phyloP scores from a whole-genome alignment of 2,888 invertebrate genomes.

The Oithona nana region DNA sequence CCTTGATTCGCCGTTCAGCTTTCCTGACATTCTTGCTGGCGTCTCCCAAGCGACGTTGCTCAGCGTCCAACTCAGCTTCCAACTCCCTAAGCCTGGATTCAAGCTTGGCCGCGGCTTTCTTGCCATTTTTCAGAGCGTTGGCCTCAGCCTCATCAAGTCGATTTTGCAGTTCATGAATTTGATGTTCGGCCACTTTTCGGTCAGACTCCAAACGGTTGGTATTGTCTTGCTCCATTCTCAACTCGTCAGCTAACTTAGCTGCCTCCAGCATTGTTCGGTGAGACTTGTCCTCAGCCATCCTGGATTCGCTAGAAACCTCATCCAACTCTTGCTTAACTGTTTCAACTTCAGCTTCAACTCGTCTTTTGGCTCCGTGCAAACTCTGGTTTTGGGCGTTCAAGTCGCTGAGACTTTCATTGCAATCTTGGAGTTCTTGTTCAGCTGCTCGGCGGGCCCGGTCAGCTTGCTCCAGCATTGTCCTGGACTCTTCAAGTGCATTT shows the following conservation, averaged over 20 bases:
- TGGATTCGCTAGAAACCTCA: constrained; percentile 93
- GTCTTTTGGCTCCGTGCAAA: constrained; percentile 92
- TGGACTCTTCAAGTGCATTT: constrained; percentile 36
- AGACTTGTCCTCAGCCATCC: constrained; percentile 95
- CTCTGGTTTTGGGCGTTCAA: constrained; percentile 81
- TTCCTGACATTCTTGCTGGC: constrained; percentile 97
- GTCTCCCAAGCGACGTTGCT: constrained; percentile 96
- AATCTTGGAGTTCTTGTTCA: constrained; percentile 90
- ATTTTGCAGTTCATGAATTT: constrained; percentile 88
- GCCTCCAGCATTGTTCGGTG: constrained; percentile 98
- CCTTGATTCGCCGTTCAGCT: constrained; percentile 91
- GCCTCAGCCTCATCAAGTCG: constrained; percentile 84
- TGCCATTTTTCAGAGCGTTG: constrained; percentile 94
- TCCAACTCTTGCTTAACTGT: constrained; percentile 50
- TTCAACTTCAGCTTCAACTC: constrained; percentile 91
- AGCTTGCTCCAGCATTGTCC: constrained; percentile 32
- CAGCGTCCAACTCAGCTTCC: constrained; percentile 91
- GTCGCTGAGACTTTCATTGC: constrained; percentile 95
- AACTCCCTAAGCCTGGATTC: constrained; percentile 89
- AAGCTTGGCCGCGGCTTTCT: constrained; percentile 95
- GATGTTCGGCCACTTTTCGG: constrained; percentile 88
- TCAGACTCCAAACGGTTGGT: constrained; percentile 94
- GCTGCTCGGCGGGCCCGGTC: constrained; percentile 28
- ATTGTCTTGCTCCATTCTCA: constrained; percentile 97
- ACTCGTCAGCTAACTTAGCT: constrained; percentile 90